A percentile compares a stretch with the other conserved stretches of the same genome.
phyloP scores from a whole-genome alignment of 2,797 vertebrate genomes.

The Stomatorhinus walkeri region DNA sequence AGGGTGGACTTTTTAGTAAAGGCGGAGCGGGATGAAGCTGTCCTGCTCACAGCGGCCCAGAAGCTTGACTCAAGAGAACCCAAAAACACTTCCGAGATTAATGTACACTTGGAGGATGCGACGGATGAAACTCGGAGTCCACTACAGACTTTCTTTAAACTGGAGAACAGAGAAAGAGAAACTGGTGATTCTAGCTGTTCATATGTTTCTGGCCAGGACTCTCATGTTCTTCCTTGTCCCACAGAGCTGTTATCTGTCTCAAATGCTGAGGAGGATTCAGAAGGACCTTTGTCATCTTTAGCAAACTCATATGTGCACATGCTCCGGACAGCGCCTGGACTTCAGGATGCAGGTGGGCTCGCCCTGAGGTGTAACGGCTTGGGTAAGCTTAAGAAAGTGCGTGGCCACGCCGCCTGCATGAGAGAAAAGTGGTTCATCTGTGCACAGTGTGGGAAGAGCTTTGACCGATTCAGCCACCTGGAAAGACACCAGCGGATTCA shows the following conservation, averaged over 20 bases:
- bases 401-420: slow-evolving; percentile 31
- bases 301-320: slow-evolving; percentile 38
- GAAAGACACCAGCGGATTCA: slow-evolving; percentile 68
- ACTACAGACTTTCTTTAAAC: slow-evolving; percentile 42
- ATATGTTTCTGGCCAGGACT: slow-evolving; percentile 41
- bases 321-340: slow-evolving; percentile 28
- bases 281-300: slow-evolving; percentile 31
- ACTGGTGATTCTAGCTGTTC: slow-evolving; percentile 44
- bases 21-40: slow-evolving; percentile 45
- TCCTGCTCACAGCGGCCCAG: slow-evolving; percentile 38
- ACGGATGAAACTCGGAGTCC: slow-evolving; percentile 45
- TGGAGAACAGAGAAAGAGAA: slow-evolving; percentile 38
- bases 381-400: slow-evolving; percentile 12
- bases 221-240: slow-evolving; percentile 41
- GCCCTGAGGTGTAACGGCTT: slow-evolving; percentile 1
- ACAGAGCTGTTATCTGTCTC: slow-evolving; percentile 53
- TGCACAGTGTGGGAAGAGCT: slow-evolving; percentile 66
- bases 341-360: slow-evolving; percentile 37
- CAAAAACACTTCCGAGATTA: slow-evolving; percentile 28
- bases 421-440: slow-evolving; percentile 67
- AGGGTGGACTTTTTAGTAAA: slow-evolving; percentile 45
- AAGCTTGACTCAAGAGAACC: background rate
- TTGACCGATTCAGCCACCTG: slow-evolving; percentile 65
- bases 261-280: slow-evolving; percentile 51
- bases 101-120: slow-evolving; percentile 20